Base-by-base conservation (phyloP, 2,797 vertebrate genomes). In the Parauchenoglanis ngamensis region DNA sequence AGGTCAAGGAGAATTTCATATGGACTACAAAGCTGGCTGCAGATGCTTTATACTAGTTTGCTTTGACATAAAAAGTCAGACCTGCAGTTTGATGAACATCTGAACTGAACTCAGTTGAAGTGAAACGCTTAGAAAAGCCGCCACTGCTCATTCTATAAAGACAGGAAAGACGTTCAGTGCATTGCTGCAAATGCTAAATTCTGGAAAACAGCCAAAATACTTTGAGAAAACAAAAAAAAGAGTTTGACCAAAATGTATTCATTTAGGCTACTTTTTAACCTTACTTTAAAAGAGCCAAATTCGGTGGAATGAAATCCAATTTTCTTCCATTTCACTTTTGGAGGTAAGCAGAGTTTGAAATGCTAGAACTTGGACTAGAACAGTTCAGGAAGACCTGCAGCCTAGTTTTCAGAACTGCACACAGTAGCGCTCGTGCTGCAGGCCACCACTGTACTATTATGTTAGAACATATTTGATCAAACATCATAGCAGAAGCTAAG, bases 1-100 rank as follows among this genome's bases (percentile, higher is more conserved):
- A 59, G 80, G 86, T 87, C 86, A 68, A 87, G 81, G 72, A 87
- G 72, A 77, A 56, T 67, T 87, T 83, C 11, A 21, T 44, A 57
- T 15, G 46, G 35, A 67, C 86, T 72, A 31, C 49, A 80, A 7
- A 87, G 61, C 80, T 68, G 61, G 28, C 68, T 57, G 59, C 25
- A 52, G 40, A 25, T 83, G 79, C 54, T 82, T 61, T 81, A 81
- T 61, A 17, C 78, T 28, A 19, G 67, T 23, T 11, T 68, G 72
- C 49, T 46, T 3, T 11, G 49, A 44, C 61, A 81, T 17, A 80
- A 78, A 52, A 56, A 17, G 12, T 52, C 4, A 21, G 44, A 67
- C 44, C 67, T 67, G 13, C 7, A 49, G 35, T 81, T 40, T 63
- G 61, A 23, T 67, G 25, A 25, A 67, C 10, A 49, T 65, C 19